phyloP scores from a whole-genome alignment of 2,888 invertebrate species.

The Phania funesta region DNA sequence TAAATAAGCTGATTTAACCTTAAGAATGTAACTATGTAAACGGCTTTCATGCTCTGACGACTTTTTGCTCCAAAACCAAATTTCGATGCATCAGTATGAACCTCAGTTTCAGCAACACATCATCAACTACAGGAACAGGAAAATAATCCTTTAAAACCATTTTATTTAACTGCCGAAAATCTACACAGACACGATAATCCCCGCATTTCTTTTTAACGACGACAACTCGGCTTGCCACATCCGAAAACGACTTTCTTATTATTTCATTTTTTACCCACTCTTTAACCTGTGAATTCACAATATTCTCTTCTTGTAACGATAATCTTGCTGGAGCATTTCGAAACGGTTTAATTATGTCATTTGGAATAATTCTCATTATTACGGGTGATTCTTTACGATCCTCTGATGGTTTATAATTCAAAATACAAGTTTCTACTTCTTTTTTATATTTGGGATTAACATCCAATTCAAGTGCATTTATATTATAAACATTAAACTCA shows the following conservation, averaged over 20 bases:
- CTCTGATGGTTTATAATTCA: not conserved
- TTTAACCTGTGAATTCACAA: constrained; percentile 27
- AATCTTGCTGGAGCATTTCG: constrained; percentile 15
- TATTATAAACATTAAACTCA: too few species aligned
- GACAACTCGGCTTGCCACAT: constrained; percentile 69
- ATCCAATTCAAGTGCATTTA: too few species aligned
- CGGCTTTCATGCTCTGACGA: too few species aligned
- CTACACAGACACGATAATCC: constrained; percentile 68
- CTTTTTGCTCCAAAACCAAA: not conserved
- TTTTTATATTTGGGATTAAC: too few species aligned
- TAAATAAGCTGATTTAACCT: too few species aligned
- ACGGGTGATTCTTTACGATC: not conserved
- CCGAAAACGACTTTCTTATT: constrained; percentile 58
- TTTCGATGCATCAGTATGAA: too few species aligned
- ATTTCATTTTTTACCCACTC: constrained; percentile 58
- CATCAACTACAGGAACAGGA: constrained; percentile 58
- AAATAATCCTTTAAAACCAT: constrained; percentile 52
- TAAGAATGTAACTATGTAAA: too few species aligned
- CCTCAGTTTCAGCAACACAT: constrained; percentile 22
- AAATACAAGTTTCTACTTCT: not conserved
- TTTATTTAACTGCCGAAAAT: constrained; percentile 65
- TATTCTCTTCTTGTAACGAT: constrained; percentile 13
- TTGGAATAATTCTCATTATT: not conserved
- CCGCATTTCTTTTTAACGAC: constrained; percentile 69
- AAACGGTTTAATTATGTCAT: constrained; percentile 3